Base-by-base conservation (phyloP, 2,888 invertebrate species). In the Incurvaria masculella region DNA sequence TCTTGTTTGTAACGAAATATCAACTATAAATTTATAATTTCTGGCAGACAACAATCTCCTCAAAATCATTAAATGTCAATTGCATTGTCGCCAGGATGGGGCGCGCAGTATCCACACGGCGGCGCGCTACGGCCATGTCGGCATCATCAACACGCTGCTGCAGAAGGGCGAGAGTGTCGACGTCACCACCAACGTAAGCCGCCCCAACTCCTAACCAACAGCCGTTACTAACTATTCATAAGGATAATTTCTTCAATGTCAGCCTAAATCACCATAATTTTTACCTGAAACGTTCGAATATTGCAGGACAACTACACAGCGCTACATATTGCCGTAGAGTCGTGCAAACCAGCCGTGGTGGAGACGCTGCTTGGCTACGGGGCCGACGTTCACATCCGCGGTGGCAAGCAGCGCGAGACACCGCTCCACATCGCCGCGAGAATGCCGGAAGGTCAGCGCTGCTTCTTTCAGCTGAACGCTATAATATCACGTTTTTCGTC, bases 31-130 rank as follows among this genome's bases (percentile, higher is more conserved):
- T n/a, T n/a, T n/a, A n/a, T n/a, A n/a, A n/a, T n/a, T n/a, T n/a
- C n/a, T n/a, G n/a, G n/a, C n/a, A n/a, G n/a, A n/a, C n/a, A n/a
- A n/a, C n/a, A n/a, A n/a, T n/a, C n/a, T n/a, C n/a, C n/a, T n/a
- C n/a, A n/a, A n/a, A n/a, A n/a, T n/a, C n/a, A n/a, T n/a, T n/a
- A n/a, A n/a, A n/a, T n/a, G n/a, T n/a, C n/a, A n/a, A n/a, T n/a
- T n/a, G n/a, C n/a, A n/a, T n/a, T n/a, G n/a, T n/a, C n/a, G 72
- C 19, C 64, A 91, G 90, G 88, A 87, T 59, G 99, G 99, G 21
- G 98, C 98, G 0, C 83, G 98, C 50, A 97, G 97, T 65, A 92
- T 99, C 54, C 99, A 99, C 72, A 96, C 97, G 0, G 99, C 99
- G 0, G 97, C 98, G 11, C 85, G 91, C 62, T 94, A 95, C 61